Conservation (phyloP, 2,797 vertebrate species). For the Cirrhinus mrigala region DNA sequence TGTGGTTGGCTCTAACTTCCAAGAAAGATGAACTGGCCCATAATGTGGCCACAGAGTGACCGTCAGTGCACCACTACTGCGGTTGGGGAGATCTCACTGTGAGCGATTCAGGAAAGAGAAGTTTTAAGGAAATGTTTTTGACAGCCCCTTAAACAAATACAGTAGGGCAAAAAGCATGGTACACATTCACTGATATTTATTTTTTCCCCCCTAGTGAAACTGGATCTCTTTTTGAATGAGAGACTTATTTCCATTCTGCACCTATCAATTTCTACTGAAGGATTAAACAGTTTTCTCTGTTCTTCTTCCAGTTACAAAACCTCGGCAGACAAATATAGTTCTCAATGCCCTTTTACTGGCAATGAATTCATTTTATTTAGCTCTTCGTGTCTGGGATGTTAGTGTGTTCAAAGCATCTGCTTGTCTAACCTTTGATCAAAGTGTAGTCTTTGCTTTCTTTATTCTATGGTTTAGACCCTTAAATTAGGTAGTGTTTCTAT, state of each 20-base stretch:
- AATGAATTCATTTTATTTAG: conserved; percentile 78
- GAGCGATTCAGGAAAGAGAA: conserved; percentile 68
- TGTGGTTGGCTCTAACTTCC: conserved; percentile 75
- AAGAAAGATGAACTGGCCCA: conserved; percentile 71
- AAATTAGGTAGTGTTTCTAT: conserved; percentile 55
- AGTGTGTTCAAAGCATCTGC: conserved; percentile 63
- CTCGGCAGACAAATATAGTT: conserved; percentile 78
- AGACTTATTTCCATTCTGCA: conserved; percentile 76
- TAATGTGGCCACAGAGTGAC: conserved; percentile 72
- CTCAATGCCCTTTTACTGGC: conserved; percentile 79
- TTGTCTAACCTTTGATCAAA: conserved; percentile 55
- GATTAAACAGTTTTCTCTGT: conserved; percentile 76
- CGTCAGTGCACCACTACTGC: conserved; percentile 74
- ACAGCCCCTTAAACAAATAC: conserved; percentile 77
- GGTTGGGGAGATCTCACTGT: conserved; percentile 78
- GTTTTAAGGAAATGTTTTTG: conserved; percentile 70
- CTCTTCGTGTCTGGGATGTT: conserved; percentile 63
- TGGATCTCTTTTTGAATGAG: conserved; percentile 70
- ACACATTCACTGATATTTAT: conserved; percentile 74
- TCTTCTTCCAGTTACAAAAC: conserved; percentile 79
- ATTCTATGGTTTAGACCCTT: conserved; percentile 56
- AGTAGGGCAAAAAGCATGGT: conserved; percentile 64
- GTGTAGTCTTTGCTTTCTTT: conserved; percentile 54
- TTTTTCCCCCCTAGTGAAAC: conserved; percentile 66
- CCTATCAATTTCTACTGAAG: conserved; percentile 78